Percentiles rank a stretch among this genome's conserved stretches.
These are phyloP conservation scores for Oncopodura yosiiana DNA, from an alignment of 1,140 invertebrate genomes.

Conservation along the genomic window DNA sequence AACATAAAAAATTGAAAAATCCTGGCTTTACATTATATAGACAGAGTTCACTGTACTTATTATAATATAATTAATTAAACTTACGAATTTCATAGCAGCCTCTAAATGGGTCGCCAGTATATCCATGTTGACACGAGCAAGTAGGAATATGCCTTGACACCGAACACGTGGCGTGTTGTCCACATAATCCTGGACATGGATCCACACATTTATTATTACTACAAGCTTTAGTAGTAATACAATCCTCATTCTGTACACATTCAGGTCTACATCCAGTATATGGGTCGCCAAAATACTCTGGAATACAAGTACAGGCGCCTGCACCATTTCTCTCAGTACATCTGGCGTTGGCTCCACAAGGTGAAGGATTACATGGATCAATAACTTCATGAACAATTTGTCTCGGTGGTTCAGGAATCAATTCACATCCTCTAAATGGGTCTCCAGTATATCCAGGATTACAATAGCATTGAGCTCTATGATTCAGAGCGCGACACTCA, in stretches of 20 bases:
- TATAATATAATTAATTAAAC: too few relatives aligned
- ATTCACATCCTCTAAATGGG: conserved; percentile 54
- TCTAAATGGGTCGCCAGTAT: conserved; percentile 39
- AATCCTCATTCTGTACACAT: conserved; percentile 43
- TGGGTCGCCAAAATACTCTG: conserved; percentile 49
- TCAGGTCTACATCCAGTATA: conserved; percentile 19
- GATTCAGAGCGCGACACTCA: conserved; percentile 55
- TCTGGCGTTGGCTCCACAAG: conserved; percentile 67
- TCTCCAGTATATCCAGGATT: conserved; percentile 56
- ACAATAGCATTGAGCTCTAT: conserved; percentile 56
- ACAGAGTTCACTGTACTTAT: too few relatives aligned
- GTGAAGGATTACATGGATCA: conserved; percentile 69
- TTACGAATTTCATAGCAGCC: conserved; percentile 27
- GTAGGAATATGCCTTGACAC: conserved; percentile 44
- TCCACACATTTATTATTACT: conserved; percentile 68
- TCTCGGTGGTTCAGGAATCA: conserved; percentile 40
- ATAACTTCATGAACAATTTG: conserved; percentile 22
- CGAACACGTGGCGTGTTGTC: conserved; percentile 38
- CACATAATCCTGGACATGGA: conserved; percentile 56
- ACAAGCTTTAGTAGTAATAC: conserved; percentile 66
- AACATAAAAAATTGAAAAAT: too few relatives aligned
- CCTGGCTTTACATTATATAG: too few relatives aligned
- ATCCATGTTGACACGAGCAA: conserved; percentile 56
- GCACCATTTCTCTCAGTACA: conserved; percentile 59
- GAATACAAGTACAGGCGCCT: conserved; percentile 54